These are phyloP conservation scores for Euplagia quadripunctaria DNA, from an alignment of 2,888 invertebrate genomes.

Conservation along the genomic window DNA sequence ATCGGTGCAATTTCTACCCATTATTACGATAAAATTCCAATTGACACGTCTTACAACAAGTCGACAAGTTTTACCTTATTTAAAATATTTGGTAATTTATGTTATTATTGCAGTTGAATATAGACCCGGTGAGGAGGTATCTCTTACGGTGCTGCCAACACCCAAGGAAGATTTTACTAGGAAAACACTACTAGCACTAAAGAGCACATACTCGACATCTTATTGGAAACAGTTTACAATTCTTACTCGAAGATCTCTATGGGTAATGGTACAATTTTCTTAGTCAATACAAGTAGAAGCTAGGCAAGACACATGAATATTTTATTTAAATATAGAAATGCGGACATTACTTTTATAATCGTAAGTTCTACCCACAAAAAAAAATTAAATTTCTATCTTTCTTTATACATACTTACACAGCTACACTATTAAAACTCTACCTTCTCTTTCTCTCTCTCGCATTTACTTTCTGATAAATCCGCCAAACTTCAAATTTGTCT, in stretches of 20 bases:
- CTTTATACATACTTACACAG: too few species aligned
- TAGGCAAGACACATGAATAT: not conserved
- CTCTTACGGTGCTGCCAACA: constrained; percentile 73
- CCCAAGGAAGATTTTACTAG: constrained; percentile 78
- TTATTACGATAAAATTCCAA: not conserved
- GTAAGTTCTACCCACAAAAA: too few species aligned
- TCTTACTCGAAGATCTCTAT: constrained; percentile 74
- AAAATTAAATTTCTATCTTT: too few species aligned
- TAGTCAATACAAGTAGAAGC: not conserved
- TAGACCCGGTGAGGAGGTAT: constrained; percentile 67
- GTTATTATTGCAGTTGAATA: constrained; percentile 10
- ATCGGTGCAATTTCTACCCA: not conserved
- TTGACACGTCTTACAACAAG: not conserved
- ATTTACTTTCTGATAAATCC: too few species aligned
- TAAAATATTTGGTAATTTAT: too few species aligned
- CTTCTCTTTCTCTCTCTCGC: too few species aligned
- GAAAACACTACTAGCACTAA: constrained; percentile 77
- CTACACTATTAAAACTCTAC: too few species aligned
- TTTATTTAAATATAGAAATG: too few species aligned
- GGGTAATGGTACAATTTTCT: constrained; percentile 63
- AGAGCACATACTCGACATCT: constrained; percentile 79
- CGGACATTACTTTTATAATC: not conserved
- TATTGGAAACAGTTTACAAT: constrained; percentile 79
- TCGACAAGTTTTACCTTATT: not conserved
- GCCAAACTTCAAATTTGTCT: too few species aligned